phyloP scores from a whole-genome alignment of 2,113 vertebrate genomes.

The Cryptomyrus ogoouensis region DNA sequence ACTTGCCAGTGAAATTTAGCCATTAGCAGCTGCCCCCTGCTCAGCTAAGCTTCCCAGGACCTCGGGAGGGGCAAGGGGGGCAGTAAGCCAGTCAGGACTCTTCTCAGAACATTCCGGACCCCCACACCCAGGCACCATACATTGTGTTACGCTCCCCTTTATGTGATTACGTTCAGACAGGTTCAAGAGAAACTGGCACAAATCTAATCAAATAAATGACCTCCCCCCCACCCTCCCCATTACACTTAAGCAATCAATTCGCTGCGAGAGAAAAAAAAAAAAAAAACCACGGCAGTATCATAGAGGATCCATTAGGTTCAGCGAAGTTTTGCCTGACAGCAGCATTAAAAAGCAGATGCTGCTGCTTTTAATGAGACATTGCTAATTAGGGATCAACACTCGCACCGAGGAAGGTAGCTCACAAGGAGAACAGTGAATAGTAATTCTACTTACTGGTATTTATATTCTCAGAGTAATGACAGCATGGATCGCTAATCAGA shows the following conservation, averaged over 20 bases:
- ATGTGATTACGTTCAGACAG: slow-evolving; percentile 21
- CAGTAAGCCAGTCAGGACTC: neutral
- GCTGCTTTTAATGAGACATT: slow-evolving; percentile 69
- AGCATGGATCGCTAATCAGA: slow-evolving; percentile 68
- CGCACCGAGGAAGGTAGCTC: slow-evolving; percentile 61
- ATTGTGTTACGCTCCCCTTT: slow-evolving; percentile 14
- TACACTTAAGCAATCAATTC: slow-evolving; percentile 13
- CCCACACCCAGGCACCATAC: neutral
- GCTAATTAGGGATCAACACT: slow-evolving; percentile 69
- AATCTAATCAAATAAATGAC: slow-evolving; percentile 27
- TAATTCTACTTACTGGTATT: slow-evolving; percentile 62
- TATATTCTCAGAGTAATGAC: slow-evolving; percentile 64
- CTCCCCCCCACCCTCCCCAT: neutral
- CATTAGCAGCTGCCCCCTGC: neutral
- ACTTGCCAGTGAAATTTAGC: neutral
- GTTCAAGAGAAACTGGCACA: slow-evolving; percentile 18
- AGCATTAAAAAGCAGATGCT: slow-evolving; percentile 75
- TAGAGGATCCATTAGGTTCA: slow-evolving; percentile 14
- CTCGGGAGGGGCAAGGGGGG: neutral
- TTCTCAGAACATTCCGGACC: neutral
- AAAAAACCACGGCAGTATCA: slow-evolving; percentile 7
- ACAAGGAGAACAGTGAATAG: slow-evolving; percentile 57
- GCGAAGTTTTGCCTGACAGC: slow-evolving; percentile 64
- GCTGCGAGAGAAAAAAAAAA: neutral
- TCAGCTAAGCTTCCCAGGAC: neutral